These are phyloP conservation scores for Gavia stellata DNA, from an alignment of 2,113 vertebrate species.

Conservation along the genomic window DNA sequence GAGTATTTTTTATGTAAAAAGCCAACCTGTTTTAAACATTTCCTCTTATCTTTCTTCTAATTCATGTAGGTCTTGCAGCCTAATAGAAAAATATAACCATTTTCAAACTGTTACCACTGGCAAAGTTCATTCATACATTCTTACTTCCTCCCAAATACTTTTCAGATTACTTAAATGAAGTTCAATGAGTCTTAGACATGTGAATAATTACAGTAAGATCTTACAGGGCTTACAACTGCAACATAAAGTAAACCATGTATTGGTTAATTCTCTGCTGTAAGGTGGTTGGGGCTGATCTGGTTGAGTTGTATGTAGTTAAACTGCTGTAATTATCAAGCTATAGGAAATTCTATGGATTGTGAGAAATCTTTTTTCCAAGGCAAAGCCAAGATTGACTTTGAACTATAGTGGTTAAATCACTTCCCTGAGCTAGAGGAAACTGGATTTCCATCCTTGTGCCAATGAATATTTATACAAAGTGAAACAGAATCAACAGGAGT, in stretches of 20 bases:
- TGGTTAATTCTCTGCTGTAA: neutral
- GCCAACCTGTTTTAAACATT: neutral
- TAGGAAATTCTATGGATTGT: neutral
- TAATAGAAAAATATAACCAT: neutral
- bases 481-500: neutral
- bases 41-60: neutral
- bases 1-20: neutral
- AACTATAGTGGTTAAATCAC: neutral
- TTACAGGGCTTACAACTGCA: neutral
- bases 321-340: neutral
- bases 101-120: neutral
- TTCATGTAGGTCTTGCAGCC: neutral
- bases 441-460: neutral
- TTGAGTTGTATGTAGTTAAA: neutral
- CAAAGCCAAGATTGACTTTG: neutral
- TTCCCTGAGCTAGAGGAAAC: neutral
- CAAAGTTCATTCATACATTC: neutral
- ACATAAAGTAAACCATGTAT: neutral
- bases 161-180: neutral
- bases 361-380: neutral
- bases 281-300: neutral
- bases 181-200: rapidly evolving
- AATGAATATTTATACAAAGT: neutral
- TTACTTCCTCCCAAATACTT: neutral
- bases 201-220: neutral